Evolutionary conservation across 1,140 invertebrate species (phyloP), one percentile per base, ranked within the genome.

Genomic region (Centruroides sculpturatus): DNA sequence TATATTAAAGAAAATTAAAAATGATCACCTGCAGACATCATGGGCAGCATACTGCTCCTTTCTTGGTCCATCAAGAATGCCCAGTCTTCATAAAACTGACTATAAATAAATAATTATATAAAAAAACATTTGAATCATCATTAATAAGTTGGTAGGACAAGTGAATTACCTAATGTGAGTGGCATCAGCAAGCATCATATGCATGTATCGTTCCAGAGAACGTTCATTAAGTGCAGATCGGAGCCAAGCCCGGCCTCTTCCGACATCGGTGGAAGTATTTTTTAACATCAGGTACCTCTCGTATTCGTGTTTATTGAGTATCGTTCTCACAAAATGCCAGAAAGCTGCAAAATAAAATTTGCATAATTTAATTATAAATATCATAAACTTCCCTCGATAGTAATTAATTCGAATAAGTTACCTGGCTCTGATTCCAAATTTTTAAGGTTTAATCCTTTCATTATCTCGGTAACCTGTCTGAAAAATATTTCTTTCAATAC

Each of bases 151-250:
- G 8, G 41, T 10, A 47, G 41, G 36, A 58, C 13, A 53, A 46
- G 36, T 23, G n/a, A 3, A 9, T 52, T 57, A 64, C 63, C 55
- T 64, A 13, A 64, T 59, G 49, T 60, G 56, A 47, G 47, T 34
- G 34, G 73, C 66, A 69, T 85, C 83, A 67, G 80, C 80, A 35
- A 91, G 74, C 62, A 92, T 79, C 70, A 83, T 82, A 70, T 87
- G 82, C 66, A 92, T 79, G 67, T 81, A 89, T 71, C 89, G 81
- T 74, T 92, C 89, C 13, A 95, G 76, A 3, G 87, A 90, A 68
- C 86, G 79, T 74, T 95, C 92, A 79, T 94, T 94, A 9, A 94
- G 76, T 35, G 87, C 77, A 47, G 88, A 85, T 68, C 92, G 74
- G 12, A 94, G 76, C 85, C 91, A 95, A 13, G 90, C 87, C 54